A percentile compares a stretch with the other conserved stretches of the same genome.
These are phyloP conservation scores for Perccottus glenii DNA, from an alignment of 2,113 vertebrate species.

Conservation along the genomic window DNA sequence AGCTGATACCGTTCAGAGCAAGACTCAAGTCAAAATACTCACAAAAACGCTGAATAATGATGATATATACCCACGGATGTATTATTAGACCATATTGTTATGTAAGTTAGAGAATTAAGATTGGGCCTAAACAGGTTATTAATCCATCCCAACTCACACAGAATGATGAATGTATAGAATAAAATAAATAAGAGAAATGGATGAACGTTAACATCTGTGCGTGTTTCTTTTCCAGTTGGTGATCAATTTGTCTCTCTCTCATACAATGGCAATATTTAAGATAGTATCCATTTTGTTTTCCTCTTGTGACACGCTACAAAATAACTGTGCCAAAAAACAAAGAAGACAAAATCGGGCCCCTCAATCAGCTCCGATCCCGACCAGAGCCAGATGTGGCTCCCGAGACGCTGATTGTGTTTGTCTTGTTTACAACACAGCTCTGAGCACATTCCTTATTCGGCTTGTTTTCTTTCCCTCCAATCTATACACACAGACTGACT, in stretches of 20 bases:
- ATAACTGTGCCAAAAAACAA: slow-evolving; percentile 62
- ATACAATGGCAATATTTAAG: slow-evolving; percentile 26
- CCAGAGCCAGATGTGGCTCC: slow-evolving; percentile 73
- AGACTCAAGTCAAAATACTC: too few relatives aligned
- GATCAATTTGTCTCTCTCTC: neutral
- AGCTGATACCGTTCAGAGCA: too few relatives aligned
- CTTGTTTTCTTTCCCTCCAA: slow-evolving; percentile 13
- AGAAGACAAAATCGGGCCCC: slow-evolving; percentile 44
- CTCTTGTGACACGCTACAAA: slow-evolving; percentile 43
- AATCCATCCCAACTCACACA: too few relatives aligned
- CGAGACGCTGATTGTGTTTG: slow-evolving; percentile 75
- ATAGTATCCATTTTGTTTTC: slow-evolving; percentile 45
- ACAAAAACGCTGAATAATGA: too few relatives aligned
- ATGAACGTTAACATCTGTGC: neutral
- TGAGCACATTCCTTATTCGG: slow-evolving; percentile 58
- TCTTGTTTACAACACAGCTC: slow-evolving; percentile 71
- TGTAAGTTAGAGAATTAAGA: too few relatives aligned
- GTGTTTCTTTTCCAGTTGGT: slow-evolving; percentile 10
- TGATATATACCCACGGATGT: too few relatives aligned
- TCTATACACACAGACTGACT: slow-evolving; percentile 59
- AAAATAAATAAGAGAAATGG: neutral
- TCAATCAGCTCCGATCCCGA: slow-evolving; percentile 62
- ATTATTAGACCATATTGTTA: too few relatives aligned
- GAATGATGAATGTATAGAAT: neutral
- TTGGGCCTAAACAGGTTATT: too few relatives aligned